Percentiles rank a stretch among this genome's conserved stretches.
phyloP scores from a whole-genome alignment of 1,140 invertebrate species.

The Bombus pyrosoma region DNA sequence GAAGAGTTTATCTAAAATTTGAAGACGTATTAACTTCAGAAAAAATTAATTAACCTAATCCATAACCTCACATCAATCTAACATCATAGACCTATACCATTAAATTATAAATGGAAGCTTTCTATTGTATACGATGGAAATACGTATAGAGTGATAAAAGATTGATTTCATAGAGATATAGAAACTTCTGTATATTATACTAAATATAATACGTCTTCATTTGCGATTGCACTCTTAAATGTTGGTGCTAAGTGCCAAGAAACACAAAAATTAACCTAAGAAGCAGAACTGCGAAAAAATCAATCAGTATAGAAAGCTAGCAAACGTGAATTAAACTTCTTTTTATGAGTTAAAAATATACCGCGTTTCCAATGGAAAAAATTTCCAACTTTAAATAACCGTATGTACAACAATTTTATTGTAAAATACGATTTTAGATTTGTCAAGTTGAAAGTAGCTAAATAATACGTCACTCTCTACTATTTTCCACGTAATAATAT shows the following conservation, averaged over 20 bases:
- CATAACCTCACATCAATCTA: no score
- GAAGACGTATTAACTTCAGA: constrained; percentile 45
- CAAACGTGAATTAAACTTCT: constrained; percentile 28
- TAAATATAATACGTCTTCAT: constrained; percentile 5
- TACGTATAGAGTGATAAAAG: background rate
- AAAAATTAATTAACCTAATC: background rate
- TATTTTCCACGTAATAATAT: background rate
- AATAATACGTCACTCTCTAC: background rate
- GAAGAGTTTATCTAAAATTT: background rate
- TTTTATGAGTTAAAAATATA: constrained; percentile 34
- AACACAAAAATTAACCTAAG: constrained; percentile 40
- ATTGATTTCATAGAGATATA: background rate
- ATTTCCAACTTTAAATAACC: background rate
- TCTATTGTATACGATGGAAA: constrained; percentile 32
- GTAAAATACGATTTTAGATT: constrained; percentile 23
- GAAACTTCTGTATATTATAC: background rate
- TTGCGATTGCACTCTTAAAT: constrained; percentile 18
- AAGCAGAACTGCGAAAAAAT: constrained; percentile 17
- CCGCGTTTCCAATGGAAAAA: background rate
- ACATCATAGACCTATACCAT: no score
- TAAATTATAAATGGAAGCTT: constrained; percentile 21
- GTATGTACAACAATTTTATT: background rate
- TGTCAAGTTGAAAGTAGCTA: constrained; percentile 1
- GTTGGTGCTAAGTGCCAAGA: constrained; percentile 44
- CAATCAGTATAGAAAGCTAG: constrained; percentile 12